These are phyloP conservation scores for Varanus komodoensis DNA, from an alignment of 2,113 vertebrate species.

Conservation along the genomic window DNA sequence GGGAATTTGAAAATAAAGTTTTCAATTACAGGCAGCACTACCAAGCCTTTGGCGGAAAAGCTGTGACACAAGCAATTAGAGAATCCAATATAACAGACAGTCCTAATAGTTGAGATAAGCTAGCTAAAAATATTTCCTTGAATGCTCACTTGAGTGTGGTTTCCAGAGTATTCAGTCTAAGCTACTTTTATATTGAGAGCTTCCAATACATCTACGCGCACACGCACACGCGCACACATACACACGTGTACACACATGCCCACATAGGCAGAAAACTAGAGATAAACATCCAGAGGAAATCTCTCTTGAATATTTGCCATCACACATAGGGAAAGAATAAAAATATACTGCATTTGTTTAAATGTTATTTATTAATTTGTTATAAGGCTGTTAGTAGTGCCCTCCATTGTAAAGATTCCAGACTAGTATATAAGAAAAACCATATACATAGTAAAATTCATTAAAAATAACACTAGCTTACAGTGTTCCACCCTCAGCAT, in stretches of 20 bases:
- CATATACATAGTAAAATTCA: neutral
- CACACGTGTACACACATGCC: neutral
- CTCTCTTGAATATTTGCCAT: neutral
- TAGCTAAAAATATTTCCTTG: slow-evolving; percentile 64
- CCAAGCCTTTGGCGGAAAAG: slow-evolving; percentile 51
- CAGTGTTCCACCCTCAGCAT: neutral
- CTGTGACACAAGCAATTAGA: slow-evolving; percentile 54
- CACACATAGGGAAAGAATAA: neutral
- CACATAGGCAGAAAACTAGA: neutral
- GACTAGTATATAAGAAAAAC: neutral
- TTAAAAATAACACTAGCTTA: neutral
- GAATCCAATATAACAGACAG: slow-evolving; percentile 47
- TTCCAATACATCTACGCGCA: neutral
- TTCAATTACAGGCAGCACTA: slow-evolving; percentile 51
- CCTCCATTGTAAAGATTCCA: neutral
- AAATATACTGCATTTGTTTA: neutral
- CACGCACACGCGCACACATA: neutral
- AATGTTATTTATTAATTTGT: neutral
- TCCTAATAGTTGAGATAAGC: slow-evolving; percentile 46
- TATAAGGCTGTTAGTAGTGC: neutral
- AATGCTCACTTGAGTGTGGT: slow-evolving; percentile 31
- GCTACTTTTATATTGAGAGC: slow-evolving; percentile 18
- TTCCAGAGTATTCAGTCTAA: slow-evolving; percentile 21
- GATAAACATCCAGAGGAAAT: neutral
- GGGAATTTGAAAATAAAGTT: slow-evolving; percentile 62